Conservation (phyloP, 2,797 vertebrate species). For the Pseudochaenichthys georgianus region DNA sequence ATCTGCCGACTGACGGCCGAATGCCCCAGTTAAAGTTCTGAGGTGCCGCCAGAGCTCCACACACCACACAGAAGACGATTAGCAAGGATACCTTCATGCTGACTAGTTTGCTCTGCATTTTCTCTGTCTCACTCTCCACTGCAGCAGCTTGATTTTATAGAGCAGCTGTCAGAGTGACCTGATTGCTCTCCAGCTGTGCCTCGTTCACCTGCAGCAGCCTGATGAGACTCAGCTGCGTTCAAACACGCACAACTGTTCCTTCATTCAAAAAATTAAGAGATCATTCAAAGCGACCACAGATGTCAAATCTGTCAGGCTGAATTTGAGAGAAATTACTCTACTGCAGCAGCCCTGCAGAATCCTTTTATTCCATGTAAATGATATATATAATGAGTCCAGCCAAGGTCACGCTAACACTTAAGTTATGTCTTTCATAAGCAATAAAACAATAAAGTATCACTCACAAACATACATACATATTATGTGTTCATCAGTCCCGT, state of each 20-base stretch:
- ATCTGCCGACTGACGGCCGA: not conserved
- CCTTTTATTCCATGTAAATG: too few species aligned
- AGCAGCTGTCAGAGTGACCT: slow-evolving; percentile 19
- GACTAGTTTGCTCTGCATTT: not conserved
- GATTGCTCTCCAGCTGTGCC: slow-evolving; percentile 32
- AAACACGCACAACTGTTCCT: not conserved
- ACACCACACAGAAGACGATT: not conserved
- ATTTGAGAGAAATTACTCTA: too few species aligned
- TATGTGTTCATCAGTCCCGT: too few species aligned
- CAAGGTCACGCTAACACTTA: too few species aligned
- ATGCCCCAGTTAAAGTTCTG: not conserved
- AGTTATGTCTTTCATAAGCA: too few species aligned
- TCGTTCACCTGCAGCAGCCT: slow-evolving; percentile 28
- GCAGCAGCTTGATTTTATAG: slow-evolving; percentile 31
- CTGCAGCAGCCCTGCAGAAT: too few species aligned
- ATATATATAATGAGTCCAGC: not conserved
- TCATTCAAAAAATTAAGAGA: not conserved
- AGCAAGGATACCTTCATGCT: not conserved
- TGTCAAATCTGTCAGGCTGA: too few species aligned
- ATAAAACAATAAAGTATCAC: too few species aligned
- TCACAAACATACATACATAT: too few species aligned
- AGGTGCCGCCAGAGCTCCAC: not conserved
- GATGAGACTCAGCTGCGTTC: not conserved
- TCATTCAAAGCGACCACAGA: too few species aligned
- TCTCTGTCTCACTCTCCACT: not conserved